phyloP scores from a whole-genome alignment of 35 echinoderm and acorn worm genomes.

The Heliocidaris tuberculata region DNA sequence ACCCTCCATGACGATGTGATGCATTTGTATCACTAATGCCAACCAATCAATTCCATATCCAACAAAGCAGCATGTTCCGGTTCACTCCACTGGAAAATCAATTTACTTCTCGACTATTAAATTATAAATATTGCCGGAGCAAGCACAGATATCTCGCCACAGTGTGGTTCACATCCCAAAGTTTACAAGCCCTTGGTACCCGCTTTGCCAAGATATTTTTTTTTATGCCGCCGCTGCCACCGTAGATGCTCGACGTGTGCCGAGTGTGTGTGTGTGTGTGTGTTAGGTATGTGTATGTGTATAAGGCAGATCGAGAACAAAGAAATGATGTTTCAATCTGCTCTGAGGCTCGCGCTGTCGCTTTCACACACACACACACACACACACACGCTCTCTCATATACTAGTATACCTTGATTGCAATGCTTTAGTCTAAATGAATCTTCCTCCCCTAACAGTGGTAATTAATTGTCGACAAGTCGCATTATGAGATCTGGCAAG shows the following conservation, averaged over 20 bases:
- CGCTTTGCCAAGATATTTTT: background rate
- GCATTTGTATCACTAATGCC: constrained; percentile 26
- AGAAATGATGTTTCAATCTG: background rate
- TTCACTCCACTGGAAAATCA: constrained; percentile 44
- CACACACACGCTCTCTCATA: background rate
- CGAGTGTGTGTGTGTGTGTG: background rate
- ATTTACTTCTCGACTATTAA: constrained; percentile 40
- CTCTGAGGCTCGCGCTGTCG: background rate
- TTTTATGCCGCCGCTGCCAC: background rate
- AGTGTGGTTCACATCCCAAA: background rate
- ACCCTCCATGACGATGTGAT: constrained; percentile 32
- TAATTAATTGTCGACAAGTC: constrained; percentile 45
- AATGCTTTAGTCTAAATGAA: constrained; percentile 13
- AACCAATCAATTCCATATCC: constrained; percentile 15
- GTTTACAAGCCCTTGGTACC: background rate
- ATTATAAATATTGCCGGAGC: constrained; percentile 28
- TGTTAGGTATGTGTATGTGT: background rate
- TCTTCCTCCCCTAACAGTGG: background rate
- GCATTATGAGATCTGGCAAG: background rate
- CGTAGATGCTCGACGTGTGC: background rate
- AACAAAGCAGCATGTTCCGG: constrained; percentile 38
- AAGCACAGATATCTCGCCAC: background rate
- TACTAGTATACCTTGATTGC: background rate
- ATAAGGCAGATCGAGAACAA: background rate
- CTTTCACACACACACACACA: background rate